Evolutionary conservation across 2,888 invertebrate genomes (phyloP).

Genomic region (Drosophila pegasa): DNA sequence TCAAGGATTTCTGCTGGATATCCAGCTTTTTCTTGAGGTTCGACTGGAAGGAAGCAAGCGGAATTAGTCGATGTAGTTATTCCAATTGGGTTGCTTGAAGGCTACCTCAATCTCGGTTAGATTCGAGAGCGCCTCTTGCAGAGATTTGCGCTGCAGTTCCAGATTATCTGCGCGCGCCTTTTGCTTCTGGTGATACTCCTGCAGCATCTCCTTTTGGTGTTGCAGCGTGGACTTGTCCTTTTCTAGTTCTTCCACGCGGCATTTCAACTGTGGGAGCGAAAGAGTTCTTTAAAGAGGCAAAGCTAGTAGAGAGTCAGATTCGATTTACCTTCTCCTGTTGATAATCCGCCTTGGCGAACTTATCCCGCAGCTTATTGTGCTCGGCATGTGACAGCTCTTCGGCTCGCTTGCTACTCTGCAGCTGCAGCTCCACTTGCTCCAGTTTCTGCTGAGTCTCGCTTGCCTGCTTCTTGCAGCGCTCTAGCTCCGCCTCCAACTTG

Average conservation of each 20-base stretch:
- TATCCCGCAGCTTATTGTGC: conserved; percentile 85
- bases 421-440: conserved; percentile 84
- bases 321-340: conserved; percentile 86
- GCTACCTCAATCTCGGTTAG: conserved; percentile 87
- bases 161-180: conserved; percentile 85
- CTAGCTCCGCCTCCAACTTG: conserved; percentile 86
- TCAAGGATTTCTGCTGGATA: conserved; percentile 88
- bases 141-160: conserved; percentile 86
- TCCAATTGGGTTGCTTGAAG: too few species aligned
- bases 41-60: conserved; percentile 80
- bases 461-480: conserved; percentile 25
- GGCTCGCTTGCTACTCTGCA: conserved; percentile 80
- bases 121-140: conserved; percentile 85
- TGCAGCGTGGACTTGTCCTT: conserved; percentile 87
- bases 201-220: conserved; percentile 85
- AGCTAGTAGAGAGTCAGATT: not conserved
- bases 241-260: conserved; percentile 87
- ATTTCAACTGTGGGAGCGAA: conserved; percentile 79
- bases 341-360: conserved; percentile 84
- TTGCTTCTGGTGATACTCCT: conserved; percentile 86
- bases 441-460: conserved; percentile 73
- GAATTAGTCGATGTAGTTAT: not conserved
- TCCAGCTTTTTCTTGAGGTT: conserved; percentile 87
- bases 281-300: not conserved
- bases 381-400: conserved; percentile 83